A percentile compares a stretch with the other conserved stretches of the same genome.
Conservation (phyloP, 2,888 invertebrate genomes). For the Acleris laterana region DNA sequence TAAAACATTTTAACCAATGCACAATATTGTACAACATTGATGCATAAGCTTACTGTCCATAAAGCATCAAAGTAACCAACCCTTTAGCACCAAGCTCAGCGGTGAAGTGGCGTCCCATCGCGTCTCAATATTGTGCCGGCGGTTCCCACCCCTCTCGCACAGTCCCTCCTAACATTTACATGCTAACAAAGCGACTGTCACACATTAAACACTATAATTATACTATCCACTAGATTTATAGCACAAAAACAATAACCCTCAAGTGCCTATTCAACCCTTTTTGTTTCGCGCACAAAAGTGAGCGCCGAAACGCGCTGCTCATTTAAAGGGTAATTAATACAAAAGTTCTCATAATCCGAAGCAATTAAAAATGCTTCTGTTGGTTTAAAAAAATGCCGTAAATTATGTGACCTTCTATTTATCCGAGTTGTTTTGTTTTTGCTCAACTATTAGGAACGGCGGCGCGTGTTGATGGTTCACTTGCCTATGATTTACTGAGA, state of each 20-base stretch:
- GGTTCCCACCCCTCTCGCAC: slow-evolving; percentile 75
- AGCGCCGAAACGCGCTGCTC: slow-evolving; percentile 67
- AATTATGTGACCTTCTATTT: slow-evolving; percentile 58
- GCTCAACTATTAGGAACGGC: neutral
- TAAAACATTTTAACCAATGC: neutral
- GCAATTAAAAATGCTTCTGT: slow-evolving; percentile 68
- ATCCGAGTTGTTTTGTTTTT: slow-evolving; percentile 24
- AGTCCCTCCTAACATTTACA: slow-evolving; percentile 71
- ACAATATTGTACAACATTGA: neutral
- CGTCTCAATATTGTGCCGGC: slow-evolving; percentile 65
- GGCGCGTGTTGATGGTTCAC: neutral
- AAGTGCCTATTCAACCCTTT: slow-evolving; percentile 70
- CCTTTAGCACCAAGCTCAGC: slow-evolving; percentile 48
- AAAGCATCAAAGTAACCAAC: slow-evolving; percentile 17
- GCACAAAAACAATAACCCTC: slow-evolving; percentile 73
- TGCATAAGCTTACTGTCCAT: too few relatives aligned
- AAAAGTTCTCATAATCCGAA: slow-evolving; percentile 74
- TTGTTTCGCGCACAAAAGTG: slow-evolving; percentile 57
- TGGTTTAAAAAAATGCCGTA: slow-evolving; percentile 55
- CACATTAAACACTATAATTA: slow-evolving; percentile 80
- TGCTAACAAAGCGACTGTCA: slow-evolving; percentile 79
- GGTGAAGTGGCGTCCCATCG: slow-evolving; percentile 72
- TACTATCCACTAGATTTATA: slow-evolving; percentile 79
- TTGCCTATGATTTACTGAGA: neutral
- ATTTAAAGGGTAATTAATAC: slow-evolving; percentile 81